Percentiles rank a stretch among this genome's conserved stretches.
These are phyloP conservation scores for Lapara coniferarum DNA, from an alignment of 2,888 invertebrate species.

Conservation along the genomic window DNA sequence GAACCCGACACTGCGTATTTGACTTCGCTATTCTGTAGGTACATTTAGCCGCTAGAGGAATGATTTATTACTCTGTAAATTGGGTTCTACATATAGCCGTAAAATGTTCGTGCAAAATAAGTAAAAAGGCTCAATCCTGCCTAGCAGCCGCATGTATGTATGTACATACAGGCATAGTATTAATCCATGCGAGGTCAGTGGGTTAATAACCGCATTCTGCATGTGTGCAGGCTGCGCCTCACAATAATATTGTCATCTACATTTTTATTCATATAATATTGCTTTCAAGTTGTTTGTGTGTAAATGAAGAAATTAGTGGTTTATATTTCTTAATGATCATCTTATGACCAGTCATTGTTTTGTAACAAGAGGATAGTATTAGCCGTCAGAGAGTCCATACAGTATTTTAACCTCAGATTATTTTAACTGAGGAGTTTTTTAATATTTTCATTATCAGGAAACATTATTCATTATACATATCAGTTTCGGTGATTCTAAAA, in stretches of 20 bases:
- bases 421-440: neutral
- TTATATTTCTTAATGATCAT: too few relatives aligned
- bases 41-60: neutral
- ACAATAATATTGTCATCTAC: constrained; percentile 25
- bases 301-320: constrained; percentile 25
- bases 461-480: neutral
- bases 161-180: constrained; percentile 9
- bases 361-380: too few relatives aligned
- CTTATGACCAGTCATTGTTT: too few relatives aligned
- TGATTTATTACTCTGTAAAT: constrained; percentile 18
- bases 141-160: neutral
- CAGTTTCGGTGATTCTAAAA: neutral
- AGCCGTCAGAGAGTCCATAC: too few relatives aligned
- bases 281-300: neutral
- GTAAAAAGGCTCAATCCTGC: constrained; percentile 1
- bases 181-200: constrained; percentile 31
- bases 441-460: neutral
- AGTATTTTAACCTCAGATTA: too few relatives aligned
- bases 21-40: neutral
- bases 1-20: neutral
- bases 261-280: constrained; percentile 22
- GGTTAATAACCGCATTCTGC: constrained; percentile 27
- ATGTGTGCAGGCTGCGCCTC: constrained; percentile 17
- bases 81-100: neutral
- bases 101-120: constrained; percentile 1